phyloP scores from a whole-genome alignment of 2,797 vertebrate genomes.

The Amniataba percoides region DNA sequence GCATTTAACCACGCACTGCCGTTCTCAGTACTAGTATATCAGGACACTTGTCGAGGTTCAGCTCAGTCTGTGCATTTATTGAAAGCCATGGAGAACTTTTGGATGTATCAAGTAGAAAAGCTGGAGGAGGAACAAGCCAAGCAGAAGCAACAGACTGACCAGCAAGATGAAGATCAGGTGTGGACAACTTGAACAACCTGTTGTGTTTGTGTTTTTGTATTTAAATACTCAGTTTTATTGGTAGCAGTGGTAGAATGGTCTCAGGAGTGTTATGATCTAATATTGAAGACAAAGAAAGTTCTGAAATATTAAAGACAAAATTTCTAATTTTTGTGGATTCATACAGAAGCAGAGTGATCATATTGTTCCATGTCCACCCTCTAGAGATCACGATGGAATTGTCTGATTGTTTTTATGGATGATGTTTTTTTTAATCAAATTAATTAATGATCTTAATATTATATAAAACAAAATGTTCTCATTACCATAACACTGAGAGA shows the following conservation, averaged over 20 bases:
- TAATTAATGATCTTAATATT: neutral
- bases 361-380: neutral
- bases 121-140: slow-evolving; percentile 67
- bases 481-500: neutral
- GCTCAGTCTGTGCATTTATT: neutral
- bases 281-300: too few relatives aligned
- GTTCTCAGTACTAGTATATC: neutral
- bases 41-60: slow-evolving; percentile 1
- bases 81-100: slow-evolving; percentile 78
- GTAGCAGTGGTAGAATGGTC: neutral
- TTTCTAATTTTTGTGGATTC: neutral
- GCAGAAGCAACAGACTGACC: slow-evolving; percentile 25
- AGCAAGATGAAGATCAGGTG: slow-evolving; percentile 60
- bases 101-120: slow-evolving; percentile 79
- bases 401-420: neutral
- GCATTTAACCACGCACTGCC: neutral
- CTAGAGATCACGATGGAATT: neutral
- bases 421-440: neutral
- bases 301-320: neutral
- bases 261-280: neutral
- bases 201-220: neutral
- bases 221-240: neutral
- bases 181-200: slow-evolving; percentile 1
- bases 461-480: neutral
- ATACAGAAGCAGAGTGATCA: neutral